Percentiles rank a stretch among this genome's conserved stretches.
These are phyloP conservation scores for Sitta carolinensis DNA, from an alignment of 2,797 vertebrate species.

Conservation along the genomic window DNA sequence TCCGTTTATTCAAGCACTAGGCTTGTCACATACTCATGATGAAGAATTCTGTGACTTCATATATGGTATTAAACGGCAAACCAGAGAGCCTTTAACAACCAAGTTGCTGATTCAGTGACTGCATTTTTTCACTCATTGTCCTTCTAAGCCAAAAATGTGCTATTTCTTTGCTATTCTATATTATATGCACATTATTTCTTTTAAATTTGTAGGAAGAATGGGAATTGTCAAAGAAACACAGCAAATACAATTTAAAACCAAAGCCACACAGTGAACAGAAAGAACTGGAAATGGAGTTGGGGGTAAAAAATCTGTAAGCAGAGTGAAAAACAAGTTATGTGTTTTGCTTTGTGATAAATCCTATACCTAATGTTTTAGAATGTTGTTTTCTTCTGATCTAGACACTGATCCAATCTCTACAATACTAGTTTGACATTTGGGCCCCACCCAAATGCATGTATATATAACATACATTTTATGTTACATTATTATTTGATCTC, in stretches of 20 bases:
- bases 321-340: background rate
- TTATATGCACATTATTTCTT: background rate
- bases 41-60: background rate
- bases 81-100: background rate
- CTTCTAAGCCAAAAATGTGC: background rate
- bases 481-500: background rate
- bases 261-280: background rate
- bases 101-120: background rate
- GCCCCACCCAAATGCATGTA: background rate
- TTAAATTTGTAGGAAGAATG: background rate
- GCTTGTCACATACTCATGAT: background rate
- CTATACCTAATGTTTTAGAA: background rate
- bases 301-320: background rate
- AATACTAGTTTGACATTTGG: accelerated
- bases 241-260: background rate
- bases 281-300: background rate
- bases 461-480: background rate
- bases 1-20: background rate
- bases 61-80: background rate
- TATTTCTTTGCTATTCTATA: background rate
- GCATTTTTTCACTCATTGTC: background rate
- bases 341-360: background rate
- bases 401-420: background rate
- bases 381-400: background rate
- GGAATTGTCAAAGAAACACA: background rate